phyloP scores from a whole-genome alignment of 2,113 vertebrate species.

The Psilopsiagon aurifrons region DNA sequence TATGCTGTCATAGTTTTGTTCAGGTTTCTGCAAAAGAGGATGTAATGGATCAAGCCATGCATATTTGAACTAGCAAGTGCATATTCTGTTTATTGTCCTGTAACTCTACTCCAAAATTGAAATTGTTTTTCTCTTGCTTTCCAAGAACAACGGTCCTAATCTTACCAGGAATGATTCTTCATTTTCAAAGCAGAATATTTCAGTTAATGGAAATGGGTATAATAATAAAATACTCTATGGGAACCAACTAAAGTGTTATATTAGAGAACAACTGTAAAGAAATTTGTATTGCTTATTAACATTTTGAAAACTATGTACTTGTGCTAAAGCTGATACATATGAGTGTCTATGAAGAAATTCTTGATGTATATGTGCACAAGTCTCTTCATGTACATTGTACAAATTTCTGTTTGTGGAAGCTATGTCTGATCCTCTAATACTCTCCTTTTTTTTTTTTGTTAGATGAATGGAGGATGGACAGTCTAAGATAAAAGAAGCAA shows the following conservation, averaged over 20 bases:
- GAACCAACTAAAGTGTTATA: background rate
- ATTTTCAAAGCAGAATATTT: background rate
- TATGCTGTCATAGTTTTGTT: background rate
- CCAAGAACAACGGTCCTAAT: background rate
- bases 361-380: background rate
- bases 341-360: background rate
- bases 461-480: fast-evolving
- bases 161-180: background rate
- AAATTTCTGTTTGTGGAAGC: background rate
- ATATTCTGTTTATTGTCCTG: background rate
- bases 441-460: fast-evolving
- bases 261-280: background rate
- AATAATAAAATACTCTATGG: background rate
- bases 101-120: background rate
- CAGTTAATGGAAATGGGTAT: background rate
- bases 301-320: background rate
- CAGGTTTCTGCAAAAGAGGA: background rate
- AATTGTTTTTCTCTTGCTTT: background rate
- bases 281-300: background rate
- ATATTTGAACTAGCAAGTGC: background rate
- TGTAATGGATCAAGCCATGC: background rate
- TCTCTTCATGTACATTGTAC: background rate
- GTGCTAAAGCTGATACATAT: background rate
- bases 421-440: background rate
- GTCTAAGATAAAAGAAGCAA: background rate